Percentiles rank a stretch among this genome's conserved stretches.
Conservation (phyloP, 2,888 invertebrate genomes). For the Seladonia tumulorum region DNA sequence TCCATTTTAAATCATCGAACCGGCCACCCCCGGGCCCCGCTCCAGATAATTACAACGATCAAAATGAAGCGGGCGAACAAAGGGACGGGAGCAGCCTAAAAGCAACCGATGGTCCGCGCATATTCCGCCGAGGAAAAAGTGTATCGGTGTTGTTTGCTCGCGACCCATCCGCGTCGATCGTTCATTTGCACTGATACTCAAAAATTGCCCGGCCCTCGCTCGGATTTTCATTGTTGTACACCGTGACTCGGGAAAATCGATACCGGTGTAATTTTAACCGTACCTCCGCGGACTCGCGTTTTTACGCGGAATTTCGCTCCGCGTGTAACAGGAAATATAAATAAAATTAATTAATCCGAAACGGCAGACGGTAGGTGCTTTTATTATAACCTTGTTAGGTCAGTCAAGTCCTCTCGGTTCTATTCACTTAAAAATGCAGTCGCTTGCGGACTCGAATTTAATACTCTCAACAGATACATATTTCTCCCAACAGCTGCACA, state of each 20-base stretch:
- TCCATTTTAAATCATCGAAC: slow-evolving; percentile 43
- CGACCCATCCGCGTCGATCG: not conserved
- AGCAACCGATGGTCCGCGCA: not conserved
- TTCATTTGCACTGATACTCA: not conserved
- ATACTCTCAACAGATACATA: too few species aligned
- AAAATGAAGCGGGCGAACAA: slow-evolving; percentile 40
- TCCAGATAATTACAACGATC: slow-evolving; percentile 46
- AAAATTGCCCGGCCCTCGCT: not conserved
- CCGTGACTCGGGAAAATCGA: not conserved
- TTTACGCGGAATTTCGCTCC: not conserved
- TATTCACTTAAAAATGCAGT: too few species aligned
- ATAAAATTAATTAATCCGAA: too few species aligned
- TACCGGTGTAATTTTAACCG: not conserved
- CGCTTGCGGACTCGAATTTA: too few species aligned
- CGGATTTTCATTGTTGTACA: not conserved
- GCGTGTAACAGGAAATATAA: not conserved
- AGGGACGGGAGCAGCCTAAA: slow-evolving; percentile 2
- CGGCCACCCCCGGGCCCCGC: not conserved
- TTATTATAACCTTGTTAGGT: too few species aligned
- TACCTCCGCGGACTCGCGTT: not conserved
- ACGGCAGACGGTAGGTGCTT: too few species aligned
- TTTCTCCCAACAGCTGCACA: too few species aligned
- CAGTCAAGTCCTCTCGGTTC: too few species aligned
- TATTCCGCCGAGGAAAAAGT: not conserved
- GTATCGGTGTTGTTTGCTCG: slow-evolving; percentile 2